A percentile compares a stretch with the other conserved stretches of the same genome.
phyloP scores from a whole-genome alignment of 1,140 invertebrate species.

The Hesperophylax magnus region DNA sequence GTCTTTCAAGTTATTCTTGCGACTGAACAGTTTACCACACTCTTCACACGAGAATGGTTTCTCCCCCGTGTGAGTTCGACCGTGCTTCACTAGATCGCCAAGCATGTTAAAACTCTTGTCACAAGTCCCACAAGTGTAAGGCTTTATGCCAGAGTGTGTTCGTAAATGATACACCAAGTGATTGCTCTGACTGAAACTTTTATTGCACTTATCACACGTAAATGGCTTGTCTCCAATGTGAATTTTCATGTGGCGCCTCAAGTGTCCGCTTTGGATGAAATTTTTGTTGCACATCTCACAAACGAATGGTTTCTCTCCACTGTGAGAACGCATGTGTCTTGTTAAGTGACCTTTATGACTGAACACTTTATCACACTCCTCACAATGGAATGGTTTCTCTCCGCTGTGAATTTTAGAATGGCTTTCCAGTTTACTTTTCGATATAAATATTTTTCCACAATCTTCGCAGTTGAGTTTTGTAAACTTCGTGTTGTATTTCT shows the following conservation, averaged over 20 bases:
- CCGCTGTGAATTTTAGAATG: not conserved
- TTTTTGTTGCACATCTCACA: not conserved
- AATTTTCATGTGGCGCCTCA: not conserved
- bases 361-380: not conserved
- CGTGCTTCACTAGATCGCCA: conserved; percentile 58
- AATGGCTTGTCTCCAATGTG: conserved; percentile 9
- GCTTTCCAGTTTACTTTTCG: not conserved
- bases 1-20: conserved; percentile 58
- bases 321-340: not conserved
- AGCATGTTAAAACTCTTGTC: conserved; percentile 60
- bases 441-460: not conserved
- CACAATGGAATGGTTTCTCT: not conserved
- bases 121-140: conserved; percentile 61
- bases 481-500: too few species aligned
- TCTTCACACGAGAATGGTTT: conserved; percentile 70
- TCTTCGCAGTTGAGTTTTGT: not conserved
- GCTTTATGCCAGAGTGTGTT: conserved; percentile 60
- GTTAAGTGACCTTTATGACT: not conserved
- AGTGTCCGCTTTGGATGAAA: not conserved
- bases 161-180: conserved; percentile 49
- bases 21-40: conserved; percentile 70
- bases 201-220: not conserved
- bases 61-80: conserved; percentile 59
- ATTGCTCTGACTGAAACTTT: not conserved
- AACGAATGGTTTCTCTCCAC: not conserved